These are phyloP conservation scores for Gadus macrocephalus DNA, from an alignment of 2,113 vertebrate genomes.

Conservation along the genomic window DNA sequence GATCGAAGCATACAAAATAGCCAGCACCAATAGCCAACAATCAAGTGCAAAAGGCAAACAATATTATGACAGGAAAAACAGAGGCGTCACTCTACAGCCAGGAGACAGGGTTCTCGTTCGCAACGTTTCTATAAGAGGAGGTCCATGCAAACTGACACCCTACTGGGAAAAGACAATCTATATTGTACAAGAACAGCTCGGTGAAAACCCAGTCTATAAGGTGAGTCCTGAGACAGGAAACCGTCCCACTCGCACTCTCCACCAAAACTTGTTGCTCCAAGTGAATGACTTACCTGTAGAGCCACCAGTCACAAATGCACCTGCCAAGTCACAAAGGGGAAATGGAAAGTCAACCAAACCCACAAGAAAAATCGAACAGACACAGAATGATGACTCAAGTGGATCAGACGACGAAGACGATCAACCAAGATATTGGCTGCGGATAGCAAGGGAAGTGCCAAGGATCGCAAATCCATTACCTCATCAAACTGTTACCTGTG, in stretches of 20 bases:
- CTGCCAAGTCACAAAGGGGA: background rate
- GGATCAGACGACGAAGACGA: background rate
- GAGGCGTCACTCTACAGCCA: slow-evolving; percentile 11
- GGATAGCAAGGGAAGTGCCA: background rate
- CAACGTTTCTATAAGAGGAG: slow-evolving; percentile 19
- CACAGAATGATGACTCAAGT: background rate
- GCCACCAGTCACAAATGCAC: background rate
- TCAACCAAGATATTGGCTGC: background rate
- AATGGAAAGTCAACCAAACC: background rate
- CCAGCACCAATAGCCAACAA: slow-evolving; percentile 2
- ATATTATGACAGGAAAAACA: slow-evolving; percentile 13
- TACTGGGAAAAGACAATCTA: slow-evolving; percentile 22
- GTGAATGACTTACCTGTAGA: background rate
- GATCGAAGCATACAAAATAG: slow-evolving; percentile 16
- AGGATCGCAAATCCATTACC: too few species aligned
- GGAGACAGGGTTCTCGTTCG: slow-evolving; percentile 15
- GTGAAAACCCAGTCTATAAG: background rate
- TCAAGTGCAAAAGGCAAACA: slow-evolving; percentile 12
- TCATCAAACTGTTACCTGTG: too few species aligned
- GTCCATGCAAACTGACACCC: slow-evolving; percentile 15
- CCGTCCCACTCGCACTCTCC: background rate
- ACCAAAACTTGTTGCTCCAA: background rate
- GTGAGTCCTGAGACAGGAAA: background rate
- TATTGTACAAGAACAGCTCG: slow-evolving; percentile 6
- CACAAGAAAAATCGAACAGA: background rate